phyloP scores from a whole-genome alignment of 1,140 invertebrate species.

The Zaprionus camerounensis region DNA sequence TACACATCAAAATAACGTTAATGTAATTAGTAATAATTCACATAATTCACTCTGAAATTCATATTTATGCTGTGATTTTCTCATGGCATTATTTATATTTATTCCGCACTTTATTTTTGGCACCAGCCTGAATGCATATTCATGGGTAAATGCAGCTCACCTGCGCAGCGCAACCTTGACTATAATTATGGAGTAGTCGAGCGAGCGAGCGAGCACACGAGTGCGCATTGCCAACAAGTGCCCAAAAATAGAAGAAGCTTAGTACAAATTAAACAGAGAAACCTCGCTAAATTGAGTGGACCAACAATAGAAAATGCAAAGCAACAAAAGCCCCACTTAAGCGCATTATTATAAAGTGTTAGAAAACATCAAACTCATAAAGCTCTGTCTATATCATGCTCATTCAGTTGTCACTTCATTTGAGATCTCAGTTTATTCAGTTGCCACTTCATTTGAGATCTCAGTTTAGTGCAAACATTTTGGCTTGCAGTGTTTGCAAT shows the following conservation, averaged over 20 bases:
- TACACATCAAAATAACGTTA: slow-evolving; percentile 11
- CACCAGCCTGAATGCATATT: slow-evolving; percentile 27
- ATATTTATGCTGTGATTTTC: slow-evolving; percentile 4
- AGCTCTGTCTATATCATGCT: not conserved
- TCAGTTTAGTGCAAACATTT: slow-evolving; percentile 4
- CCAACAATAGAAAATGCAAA: not conserved
- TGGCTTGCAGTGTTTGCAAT: slow-evolving; percentile 27
- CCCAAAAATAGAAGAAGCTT: slow-evolving; percentile 18
- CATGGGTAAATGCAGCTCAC: slow-evolving; percentile 9
- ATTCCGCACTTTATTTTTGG: slow-evolving; percentile 19
- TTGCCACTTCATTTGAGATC: not conserved
- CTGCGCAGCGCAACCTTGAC: slow-evolving; percentile 35
- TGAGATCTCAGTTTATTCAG: not conserved
- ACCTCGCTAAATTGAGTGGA: not conserved
- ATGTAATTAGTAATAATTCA: slow-evolving; percentile 7
- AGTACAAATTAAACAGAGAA: slow-evolving; percentile 2
- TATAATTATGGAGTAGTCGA: slow-evolving; percentile 32
- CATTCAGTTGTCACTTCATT: not conserved
- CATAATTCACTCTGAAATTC: not conserved
- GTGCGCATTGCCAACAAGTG: not conserved
- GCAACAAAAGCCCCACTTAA: not conserved
- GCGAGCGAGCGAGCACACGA: not conserved
- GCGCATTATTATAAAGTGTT: not conserved
- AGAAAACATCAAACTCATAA: not conserved
- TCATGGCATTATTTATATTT: slow-evolving; percentile 8